phyloP scores from a whole-genome alignment of 1,140 invertebrate genomes.

The Halotydeus destructor region DNA sequence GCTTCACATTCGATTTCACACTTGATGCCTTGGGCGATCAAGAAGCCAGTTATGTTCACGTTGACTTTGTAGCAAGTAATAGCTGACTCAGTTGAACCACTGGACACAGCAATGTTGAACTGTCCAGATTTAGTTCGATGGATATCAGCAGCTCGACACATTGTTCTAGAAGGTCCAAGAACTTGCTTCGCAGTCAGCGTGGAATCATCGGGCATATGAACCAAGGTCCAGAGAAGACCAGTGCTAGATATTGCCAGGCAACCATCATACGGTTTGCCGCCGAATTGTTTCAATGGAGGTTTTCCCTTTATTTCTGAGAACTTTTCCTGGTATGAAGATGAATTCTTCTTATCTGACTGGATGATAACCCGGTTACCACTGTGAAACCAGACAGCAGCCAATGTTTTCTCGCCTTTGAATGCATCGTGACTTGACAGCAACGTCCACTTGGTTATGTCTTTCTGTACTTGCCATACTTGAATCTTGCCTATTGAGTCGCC shows the following conservation, averaged over 20 bases:
- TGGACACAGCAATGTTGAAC: conserved; percentile 47
- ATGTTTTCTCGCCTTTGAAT: conserved; percentile 52
- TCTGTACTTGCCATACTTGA: conserved; percentile 49
- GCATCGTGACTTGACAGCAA: conserved; percentile 19
- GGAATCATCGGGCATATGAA: conserved; percentile 15
- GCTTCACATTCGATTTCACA: conserved; percentile 42
- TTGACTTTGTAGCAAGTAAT: conserved; percentile 52
- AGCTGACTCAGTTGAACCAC: conserved; percentile 41
- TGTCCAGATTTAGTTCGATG: conserved; percentile 55
- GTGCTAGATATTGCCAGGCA: conserved; percentile 58
- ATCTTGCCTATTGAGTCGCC: conserved; percentile 49
- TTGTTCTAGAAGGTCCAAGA: conserved; percentile 44
- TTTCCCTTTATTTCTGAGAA: conserved; percentile 49
- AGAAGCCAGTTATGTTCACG: conserved; percentile 17
- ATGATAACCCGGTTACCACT: conserved; percentile 52
- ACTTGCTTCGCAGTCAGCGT: conserved; percentile 30
- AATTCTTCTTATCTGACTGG: conserved; percentile 53
- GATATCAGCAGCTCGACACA: conserved; percentile 48
- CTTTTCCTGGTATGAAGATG: conserved; percentile 53
- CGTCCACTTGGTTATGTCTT: conserved; percentile 60
- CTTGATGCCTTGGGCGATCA: conserved; percentile 17
- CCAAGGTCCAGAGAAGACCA: conserved; percentile 35
- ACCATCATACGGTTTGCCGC: conserved; percentile 54
- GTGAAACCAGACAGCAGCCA: conserved; percentile 57
- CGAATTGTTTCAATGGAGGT: conserved; percentile 64